Evolutionary conservation across 53 echinoderm and acorn worm species (phyloP).

Genomic region (Luidia sarsii): DNA sequence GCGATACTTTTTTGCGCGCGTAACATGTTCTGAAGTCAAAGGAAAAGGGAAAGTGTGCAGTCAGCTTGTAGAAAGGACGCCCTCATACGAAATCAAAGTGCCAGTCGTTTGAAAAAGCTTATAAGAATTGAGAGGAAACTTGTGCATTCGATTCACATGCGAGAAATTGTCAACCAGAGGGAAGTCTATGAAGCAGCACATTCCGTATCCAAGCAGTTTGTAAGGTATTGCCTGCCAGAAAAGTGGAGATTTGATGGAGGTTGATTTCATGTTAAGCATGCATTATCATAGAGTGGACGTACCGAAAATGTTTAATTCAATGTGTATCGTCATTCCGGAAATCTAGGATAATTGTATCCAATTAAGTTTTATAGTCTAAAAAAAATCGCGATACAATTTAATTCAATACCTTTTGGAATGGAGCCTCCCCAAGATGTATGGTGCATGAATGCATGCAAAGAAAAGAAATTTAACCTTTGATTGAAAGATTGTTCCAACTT

Average conservation of each 20-base stretch:
- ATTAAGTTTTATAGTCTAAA: no score
- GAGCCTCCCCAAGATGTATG: background rate
- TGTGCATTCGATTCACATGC: slow-evolving; percentile 31
- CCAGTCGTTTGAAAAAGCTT: slow-evolving; percentile 46
- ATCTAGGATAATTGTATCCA: no score
- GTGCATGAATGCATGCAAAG: slow-evolving; percentile 48
- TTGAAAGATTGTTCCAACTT: no score
- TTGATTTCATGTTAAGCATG: background rate
- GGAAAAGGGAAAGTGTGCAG: background rate
- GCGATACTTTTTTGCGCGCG: no score
- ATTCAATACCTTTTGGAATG: background rate
- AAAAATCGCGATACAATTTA: no score
- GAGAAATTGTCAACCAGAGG: background rate
- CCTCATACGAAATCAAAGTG: slow-evolving; percentile 33
- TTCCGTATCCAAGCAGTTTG: background rate
- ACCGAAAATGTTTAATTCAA: no score
- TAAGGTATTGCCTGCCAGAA: background rate
- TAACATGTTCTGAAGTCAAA: no score
- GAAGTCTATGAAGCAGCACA: background rate
- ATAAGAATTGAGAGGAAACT: no score
- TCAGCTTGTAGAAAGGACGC: slow-evolving; percentile 16
- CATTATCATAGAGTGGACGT: no score
- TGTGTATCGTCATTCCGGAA: no score
- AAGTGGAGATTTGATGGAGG: background rate
- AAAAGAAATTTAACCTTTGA: slow-evolving; percentile 13